A percentile compares a stretch with the other conserved stretches of the same genome.
phyloP scores from a whole-genome alignment of 2,888 invertebrate species.

The Archips crataeganus region DNA sequence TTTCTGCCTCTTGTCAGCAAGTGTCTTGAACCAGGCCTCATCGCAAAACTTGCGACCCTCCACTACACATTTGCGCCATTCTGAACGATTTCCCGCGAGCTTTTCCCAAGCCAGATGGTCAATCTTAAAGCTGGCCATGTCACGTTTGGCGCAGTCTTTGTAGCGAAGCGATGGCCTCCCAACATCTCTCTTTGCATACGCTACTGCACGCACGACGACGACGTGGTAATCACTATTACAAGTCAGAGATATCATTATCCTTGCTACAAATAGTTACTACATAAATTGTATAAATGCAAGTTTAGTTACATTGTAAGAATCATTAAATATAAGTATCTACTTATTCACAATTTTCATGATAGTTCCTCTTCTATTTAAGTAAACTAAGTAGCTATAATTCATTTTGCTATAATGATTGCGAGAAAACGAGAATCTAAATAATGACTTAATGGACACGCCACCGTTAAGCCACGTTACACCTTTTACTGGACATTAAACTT shows the following conservation, averaged over 20 bases:
- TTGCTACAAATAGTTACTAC: not conserved
- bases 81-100: too few relatives aligned
- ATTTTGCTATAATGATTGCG: not conserved
- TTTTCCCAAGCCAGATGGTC: too few relatives aligned
- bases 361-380: not conserved
- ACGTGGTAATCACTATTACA: too few relatives aligned
- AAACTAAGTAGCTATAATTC: not conserved
- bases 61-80: too few relatives aligned
- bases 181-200: too few relatives aligned
- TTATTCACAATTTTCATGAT: not conserved
- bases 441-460: not conserved
- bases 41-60: too few relatives aligned
- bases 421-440: not conserved
- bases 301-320: not conserved
- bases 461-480: not conserved
- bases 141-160: too few relatives aligned
- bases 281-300: not conserved
- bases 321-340: not conserved
- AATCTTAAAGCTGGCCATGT: too few relatives aligned
- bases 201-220: too few relatives aligned
- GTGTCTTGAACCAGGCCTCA: too few relatives aligned
- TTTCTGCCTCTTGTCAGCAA: too few relatives aligned
- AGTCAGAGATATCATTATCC: not conserved
- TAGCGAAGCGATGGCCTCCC: too few relatives aligned
- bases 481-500: not conserved